Conservation (phyloP, 2,797 vertebrate species). For the Hypotaenidia okinawae region DNA sequence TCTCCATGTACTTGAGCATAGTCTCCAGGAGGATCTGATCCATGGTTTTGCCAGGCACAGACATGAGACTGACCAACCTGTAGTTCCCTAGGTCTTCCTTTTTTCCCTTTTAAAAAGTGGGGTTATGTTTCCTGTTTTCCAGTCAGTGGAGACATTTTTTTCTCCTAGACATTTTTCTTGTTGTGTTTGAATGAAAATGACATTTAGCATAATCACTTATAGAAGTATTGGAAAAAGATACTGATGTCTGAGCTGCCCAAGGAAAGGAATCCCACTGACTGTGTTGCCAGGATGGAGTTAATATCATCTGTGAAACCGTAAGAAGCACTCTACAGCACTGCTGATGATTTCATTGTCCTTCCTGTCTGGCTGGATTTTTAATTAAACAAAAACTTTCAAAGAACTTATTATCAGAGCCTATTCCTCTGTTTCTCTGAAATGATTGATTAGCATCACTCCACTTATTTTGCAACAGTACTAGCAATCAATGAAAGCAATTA, state of each 20-base stretch:
- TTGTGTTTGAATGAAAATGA: not conserved
- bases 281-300: not conserved
- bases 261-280: not conserved
- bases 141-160: not conserved
- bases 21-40: too few species aligned
- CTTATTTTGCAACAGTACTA: not conserved
- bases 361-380: not conserved
- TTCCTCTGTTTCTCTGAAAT: not conserved
- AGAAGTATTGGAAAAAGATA: not conserved
- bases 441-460: not conserved
- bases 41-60: too few species aligned
- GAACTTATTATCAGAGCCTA: not conserved
- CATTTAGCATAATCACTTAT: not conserved
- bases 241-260: not conserved
- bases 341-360: not conserved
- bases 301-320: not conserved
- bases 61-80: too few species aligned
- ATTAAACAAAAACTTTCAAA: not conserved
- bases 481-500: conserved; percentile 18
- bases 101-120: too few species aligned
- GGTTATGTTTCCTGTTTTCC: too few species aligned
- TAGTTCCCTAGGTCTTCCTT: too few species aligned
- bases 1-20: too few species aligned
- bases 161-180: not conserved
- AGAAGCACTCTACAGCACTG: not conserved